These are phyloP conservation scores for Frankliniella fusca DNA, from an alignment of 2,888 invertebrate genomes.

Conservation along the genomic window DNA sequence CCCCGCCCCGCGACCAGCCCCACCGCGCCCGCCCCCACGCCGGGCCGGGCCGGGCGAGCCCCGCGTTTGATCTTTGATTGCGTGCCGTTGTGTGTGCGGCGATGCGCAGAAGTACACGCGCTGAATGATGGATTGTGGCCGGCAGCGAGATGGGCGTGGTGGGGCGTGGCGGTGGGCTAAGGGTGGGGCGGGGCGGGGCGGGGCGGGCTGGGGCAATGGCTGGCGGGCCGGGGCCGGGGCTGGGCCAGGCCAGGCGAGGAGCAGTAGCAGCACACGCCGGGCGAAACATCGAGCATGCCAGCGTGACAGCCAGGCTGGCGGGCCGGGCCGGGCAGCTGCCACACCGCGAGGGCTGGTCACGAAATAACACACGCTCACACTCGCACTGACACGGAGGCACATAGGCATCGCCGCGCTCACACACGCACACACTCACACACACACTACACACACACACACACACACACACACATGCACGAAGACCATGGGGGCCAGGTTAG, in stretches of 20 bases:
- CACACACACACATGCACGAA: not conserved
- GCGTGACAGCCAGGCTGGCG: no score
- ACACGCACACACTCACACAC: not conserved
- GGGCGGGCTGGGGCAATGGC: not conserved
- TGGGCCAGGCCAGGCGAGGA: not conserved
- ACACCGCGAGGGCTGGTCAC: not conserved
- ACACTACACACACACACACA: not conserved
- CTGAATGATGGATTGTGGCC: conserved; percentile 22
- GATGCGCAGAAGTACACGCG: conserved; percentile 23
- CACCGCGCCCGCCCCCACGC: not conserved
- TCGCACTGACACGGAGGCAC: not conserved
- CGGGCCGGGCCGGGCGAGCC: not conserved
- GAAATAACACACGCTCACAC: conserved; percentile 16
- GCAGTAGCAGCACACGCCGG: not conserved
- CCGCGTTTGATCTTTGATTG: conserved; percentile 26
- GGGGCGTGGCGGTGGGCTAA: not conserved
- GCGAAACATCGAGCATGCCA: not conserved
- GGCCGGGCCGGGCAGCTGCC: not conserved
- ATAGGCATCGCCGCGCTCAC: not conserved
- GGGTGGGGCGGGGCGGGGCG: not conserved
- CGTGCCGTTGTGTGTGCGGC: conserved; percentile 24
- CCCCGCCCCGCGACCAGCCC: not conserved
- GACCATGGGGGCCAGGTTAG: not conserved
- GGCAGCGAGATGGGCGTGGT: conserved; percentile 10
- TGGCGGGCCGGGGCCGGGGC: not conserved